Evolutionary conservation across 2,888 invertebrate species (phyloP).

Genomic region (Tenthredo scrophulariae): DNA sequence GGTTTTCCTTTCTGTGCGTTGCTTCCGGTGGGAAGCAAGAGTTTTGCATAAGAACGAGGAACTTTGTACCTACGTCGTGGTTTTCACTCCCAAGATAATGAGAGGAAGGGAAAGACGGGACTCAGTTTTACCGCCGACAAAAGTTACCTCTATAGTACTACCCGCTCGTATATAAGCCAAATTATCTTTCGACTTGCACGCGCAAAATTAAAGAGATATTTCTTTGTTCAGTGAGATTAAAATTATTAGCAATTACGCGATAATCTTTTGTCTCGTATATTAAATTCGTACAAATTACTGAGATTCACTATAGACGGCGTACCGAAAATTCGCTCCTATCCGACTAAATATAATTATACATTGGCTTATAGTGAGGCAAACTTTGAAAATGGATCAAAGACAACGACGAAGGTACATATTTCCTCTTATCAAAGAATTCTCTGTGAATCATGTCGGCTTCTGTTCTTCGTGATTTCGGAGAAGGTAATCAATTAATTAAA

Average conservation of each 20-base stretch:
- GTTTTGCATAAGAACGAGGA: slow-evolving; percentile 52
- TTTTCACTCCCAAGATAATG: slow-evolving; percentile 40
- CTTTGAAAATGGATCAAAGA: slow-evolving; percentile 35
- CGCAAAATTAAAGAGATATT: slow-evolving; percentile 32
- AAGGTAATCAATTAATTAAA: slow-evolving; percentile 33
- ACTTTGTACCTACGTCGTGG: slow-evolving; percentile 39
- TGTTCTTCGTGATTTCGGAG: not conserved
- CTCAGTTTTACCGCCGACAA: slow-evolving; percentile 12
- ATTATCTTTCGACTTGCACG: slow-evolving; percentile 40
- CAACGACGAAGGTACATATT: slow-evolving; percentile 7
- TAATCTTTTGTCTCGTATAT: slow-evolving; percentile 12
- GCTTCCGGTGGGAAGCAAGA: slow-evolving; percentile 47
- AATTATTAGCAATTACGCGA: slow-evolving; percentile 30
- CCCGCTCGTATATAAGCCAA: slow-evolving; percentile 33
- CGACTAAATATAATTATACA: not conserved
- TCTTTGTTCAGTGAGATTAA: slow-evolving; percentile 26
- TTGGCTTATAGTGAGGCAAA: slow-evolving; percentile 3
- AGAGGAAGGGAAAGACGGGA: slow-evolving; percentile 5
- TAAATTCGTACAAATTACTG: slow-evolving; percentile 23
- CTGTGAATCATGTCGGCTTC: slow-evolving; percentile 6
- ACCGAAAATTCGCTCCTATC: not conserved
- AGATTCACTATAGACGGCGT: not conserved
- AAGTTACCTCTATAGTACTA: slow-evolving; percentile 31
- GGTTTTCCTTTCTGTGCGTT: slow-evolving; percentile 42
- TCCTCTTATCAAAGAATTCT: slow-evolving; percentile 25